Conservation (phyloP, 2,113 vertebrate species). For the Odocoileus virginianus region DNA sequence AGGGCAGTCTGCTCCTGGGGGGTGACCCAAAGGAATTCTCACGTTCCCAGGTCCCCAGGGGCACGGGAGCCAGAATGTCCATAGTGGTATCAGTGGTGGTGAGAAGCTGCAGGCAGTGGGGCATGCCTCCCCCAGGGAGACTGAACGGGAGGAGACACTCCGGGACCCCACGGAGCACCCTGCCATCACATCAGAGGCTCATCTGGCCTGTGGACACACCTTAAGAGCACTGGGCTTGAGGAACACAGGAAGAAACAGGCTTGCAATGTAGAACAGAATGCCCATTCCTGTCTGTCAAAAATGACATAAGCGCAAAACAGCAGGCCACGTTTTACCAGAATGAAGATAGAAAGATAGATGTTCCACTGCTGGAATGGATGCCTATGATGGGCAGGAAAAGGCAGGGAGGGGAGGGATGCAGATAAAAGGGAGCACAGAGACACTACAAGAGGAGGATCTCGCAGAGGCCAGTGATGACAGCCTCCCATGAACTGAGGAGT, state of each 20-base stretch:
- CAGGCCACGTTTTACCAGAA: not conserved
- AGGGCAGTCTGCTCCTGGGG: not conserved
- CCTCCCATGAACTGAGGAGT: not conserved
- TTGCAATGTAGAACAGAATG: not conserved
- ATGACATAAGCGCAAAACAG: not conserved
- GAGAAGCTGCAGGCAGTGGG: not conserved
- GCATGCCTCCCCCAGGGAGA: not conserved
- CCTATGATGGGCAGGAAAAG: not conserved
- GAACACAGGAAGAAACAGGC: not conserved
- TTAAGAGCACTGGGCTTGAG: not conserved
- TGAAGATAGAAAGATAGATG: not conserved
- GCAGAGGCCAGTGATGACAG: not conserved
- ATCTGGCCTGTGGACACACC: not conserved
- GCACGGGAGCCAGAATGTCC: not conserved
- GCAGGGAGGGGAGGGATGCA: not conserved
- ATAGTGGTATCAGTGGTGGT: too few relatives aligned
- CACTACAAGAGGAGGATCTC: not conserved
- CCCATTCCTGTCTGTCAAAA: not conserved
- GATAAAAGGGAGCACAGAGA: accelerated
- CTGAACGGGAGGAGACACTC: not conserved
- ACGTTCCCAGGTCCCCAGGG: not conserved
- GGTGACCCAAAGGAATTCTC: not conserved
- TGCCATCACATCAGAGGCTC: not conserved
- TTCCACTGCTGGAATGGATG: not conserved
- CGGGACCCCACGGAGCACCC: not conserved